Evolutionary conservation across 2,797 vertebrate genomes (phyloP), one percentile per base, ranked within the genome.

Genomic region (Labroides dimidiatus): DNA sequence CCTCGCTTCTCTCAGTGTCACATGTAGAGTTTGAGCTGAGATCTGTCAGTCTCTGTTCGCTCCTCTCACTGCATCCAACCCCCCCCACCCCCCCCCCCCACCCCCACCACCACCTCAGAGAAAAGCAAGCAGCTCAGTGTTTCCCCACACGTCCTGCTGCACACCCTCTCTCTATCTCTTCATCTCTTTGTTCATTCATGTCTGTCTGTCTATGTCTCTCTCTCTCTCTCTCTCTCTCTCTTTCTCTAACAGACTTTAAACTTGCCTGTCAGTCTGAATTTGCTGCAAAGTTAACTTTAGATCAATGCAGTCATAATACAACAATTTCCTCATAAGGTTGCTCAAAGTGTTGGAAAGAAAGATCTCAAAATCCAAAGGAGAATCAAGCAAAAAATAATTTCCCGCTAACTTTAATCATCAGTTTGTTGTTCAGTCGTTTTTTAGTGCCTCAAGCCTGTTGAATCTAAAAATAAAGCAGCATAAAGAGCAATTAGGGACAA

Each of bases 81-180:
- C 75, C 79, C 69, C 78, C n/a, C 72, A 61, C 54, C 77, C 75
- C 79, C 69, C 78, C n/a, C n/a, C n/a, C n/a, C n/a, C n/a, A n/a
- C 72, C 58, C 54, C 77, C 75, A 77, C 69, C 78, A 60, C 50
- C 74, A 42, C 48, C 71, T 86, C 75, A 82, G 66, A 77, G 70
- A 27, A 64, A 57, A 55, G 63, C 55, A 75, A 63, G 58, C 66
- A 67, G 55, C 73, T 82, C 77, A 51, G n/a, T 77, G 64, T 64
- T 74, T 80, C 78, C 71, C 74, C 72, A 69, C 58, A 60, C 61
- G 63, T 58, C 21, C 84, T 51, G 33, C 67, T 48, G 53, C 30
- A 33, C 30, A 4, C 30, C 65, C 58, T 64, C 45, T 45, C 17
- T 66, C 45, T 45, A 10, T 66, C 65, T 72, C 14, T 62, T 21